Percentiles rank a stretch among this genome's conserved stretches.
These are phyloP conservation scores for Buathra laborator DNA, from an alignment of 2,888 invertebrate genomes.

Conservation along the genomic window DNA sequence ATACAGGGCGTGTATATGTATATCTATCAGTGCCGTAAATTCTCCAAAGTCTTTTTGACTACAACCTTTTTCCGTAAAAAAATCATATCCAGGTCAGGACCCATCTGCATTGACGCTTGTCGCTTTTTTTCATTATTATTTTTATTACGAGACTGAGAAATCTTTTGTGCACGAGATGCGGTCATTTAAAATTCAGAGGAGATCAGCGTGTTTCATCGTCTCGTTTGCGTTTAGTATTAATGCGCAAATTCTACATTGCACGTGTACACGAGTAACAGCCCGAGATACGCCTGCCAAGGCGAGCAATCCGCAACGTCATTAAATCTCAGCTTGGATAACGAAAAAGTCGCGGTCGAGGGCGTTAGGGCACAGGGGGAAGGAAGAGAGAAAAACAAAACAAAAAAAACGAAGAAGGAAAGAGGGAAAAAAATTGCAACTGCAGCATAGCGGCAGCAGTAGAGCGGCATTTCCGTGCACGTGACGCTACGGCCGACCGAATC, in stretches of 20 bases:
- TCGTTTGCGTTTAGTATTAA: not conserved
- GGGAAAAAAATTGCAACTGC: constrained; percentile 52
- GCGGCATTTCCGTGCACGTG: constrained; percentile 69
- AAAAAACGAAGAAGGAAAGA: constrained; percentile 6
- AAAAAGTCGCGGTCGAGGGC: constrained; percentile 40
- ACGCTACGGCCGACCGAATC: constrained; percentile 56
- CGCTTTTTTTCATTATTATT: not conserved
- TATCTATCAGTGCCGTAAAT: not conserved
- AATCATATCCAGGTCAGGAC: not conserved
- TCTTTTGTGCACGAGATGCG: not conserved
- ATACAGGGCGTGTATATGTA: not conserved
- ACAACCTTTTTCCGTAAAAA: not conserved
- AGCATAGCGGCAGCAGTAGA: constrained; percentile 58
- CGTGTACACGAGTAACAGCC: not conserved
- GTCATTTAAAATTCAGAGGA: constrained; percentile 22
- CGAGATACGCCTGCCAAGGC: constrained; percentile 30
- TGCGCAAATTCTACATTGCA: not conserved
- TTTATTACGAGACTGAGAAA: not conserved
- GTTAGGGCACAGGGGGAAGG: not conserved
- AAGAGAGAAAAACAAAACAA: constrained; percentile 14
- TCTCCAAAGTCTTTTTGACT: not conserved
- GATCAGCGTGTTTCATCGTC: not conserved
- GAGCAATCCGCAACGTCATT: constrained; percentile 53
- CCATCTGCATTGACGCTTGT: constrained; percentile 1
- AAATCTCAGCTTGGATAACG: constrained; percentile 55